phyloP scores from a whole-genome alignment of 2,888 invertebrate species.

The Leptura quadrifasciata region DNA sequence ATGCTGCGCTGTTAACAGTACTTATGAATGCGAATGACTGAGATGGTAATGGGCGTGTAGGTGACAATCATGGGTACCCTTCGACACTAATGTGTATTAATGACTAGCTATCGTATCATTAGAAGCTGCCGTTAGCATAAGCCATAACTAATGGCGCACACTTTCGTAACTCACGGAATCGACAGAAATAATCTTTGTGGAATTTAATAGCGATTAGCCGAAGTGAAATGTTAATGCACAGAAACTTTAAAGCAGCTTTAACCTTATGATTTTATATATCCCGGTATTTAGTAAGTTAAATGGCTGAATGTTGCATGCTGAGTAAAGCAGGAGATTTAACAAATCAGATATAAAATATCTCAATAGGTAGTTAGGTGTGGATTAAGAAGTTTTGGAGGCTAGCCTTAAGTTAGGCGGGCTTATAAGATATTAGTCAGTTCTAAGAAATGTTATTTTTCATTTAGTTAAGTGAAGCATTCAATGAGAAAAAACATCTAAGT shows the following conservation, averaged over 20 bases:
- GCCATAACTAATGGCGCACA: conserved; percentile 57
- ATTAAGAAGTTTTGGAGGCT: background rate
- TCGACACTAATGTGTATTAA: conserved; percentile 66
- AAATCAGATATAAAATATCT: background rate
- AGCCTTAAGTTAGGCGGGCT: conserved; percentile 3
- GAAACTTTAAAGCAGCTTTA: conserved; percentile 17
- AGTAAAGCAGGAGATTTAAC: background rate
- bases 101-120: conserved; percentile 60
- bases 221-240: conserved; percentile 43
- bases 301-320: conserved; percentile 1
- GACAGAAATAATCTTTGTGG: conserved; percentile 52
- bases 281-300: conserved; percentile 20
- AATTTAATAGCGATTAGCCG: conserved; percentile 50
- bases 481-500: too few species aligned
- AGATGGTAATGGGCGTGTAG: conserved; percentile 51
- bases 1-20: background rate
- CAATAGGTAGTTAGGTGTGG: background rate
- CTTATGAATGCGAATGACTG: conserved; percentile 11
- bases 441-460: too few species aligned
- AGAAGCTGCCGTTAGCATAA: conserved; percentile 59
- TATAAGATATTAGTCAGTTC: background rate
- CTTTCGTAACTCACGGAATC: conserved; percentile 56
- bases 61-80: conserved; percentile 61
- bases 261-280: conserved; percentile 21
- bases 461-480: too few species aligned